Base-by-base conservation (phyloP, 1,140 invertebrate genomes). In the Drosophila bipectinata region DNA sequence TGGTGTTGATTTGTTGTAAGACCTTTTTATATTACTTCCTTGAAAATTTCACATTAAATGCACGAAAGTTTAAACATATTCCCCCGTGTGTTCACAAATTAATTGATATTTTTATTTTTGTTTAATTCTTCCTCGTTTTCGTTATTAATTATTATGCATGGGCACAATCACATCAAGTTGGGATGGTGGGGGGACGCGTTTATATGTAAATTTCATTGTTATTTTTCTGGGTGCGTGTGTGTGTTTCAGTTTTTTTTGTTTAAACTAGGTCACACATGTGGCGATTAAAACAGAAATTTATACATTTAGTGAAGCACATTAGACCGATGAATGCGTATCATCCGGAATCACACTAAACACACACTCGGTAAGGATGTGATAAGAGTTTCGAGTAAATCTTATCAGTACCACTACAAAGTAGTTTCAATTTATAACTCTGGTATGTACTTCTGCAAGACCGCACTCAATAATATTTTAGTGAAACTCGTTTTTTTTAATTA, bases 121-220 rank as follows among this genome's bases (percentile, higher is more conserved):
- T 62, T 69, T 53, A 68, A 62, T 66, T 57, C 59, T 69, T 56
- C 53, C 45, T 54, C 51, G 15, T 45, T n/a, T 30, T 49, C 18
- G 45, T 74, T 78, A 87, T 85, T 87, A 87, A 85, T 85, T 78
- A 68, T 64, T 87, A 85, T 85, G 77, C 82, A 74, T 60, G 54
- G 54, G 49, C 73, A 79, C 59, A 59, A 52, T 41, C 56, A 47
- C 15, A 51, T 56, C 53, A 41, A 28, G 34, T 44, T 18, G 41
- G 7, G 5, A 14, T 15, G 57, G 37, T 28, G 53, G 48, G 44
- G 77, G 58, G 51, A 41, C 39, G 34, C 54, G 41, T 67, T 82
- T 74, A 81, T 87, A 84, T 87, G 82, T 85, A 78, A 80, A 87
- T 87, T 80, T 85, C 71, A 82, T 79, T 79, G 69, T 71, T 85